These are phyloP conservation scores for Oryctolagus cuniculus DNA, from an alignment of 2,113 vertebrate species.

Conservation along the genomic window mOryCun1.1 NC_091437.1:23156501-23157000, in stretches of 20 bases:
- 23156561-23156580: neutral
- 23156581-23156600: neutral
- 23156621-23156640: slow-evolving; percentile 33
- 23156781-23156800: slow-evolving; percentile 21
- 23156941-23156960: too few relatives aligned
- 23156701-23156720: slow-evolving; percentile 74
- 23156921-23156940: too few relatives aligned
- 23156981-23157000: too few relatives aligned
- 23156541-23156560: neutral
- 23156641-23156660: slow-evolving; percentile 69
- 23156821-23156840: slow-evolving; percentile 27
- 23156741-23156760: slow-evolving; percentile 59
- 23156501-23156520: too few relatives aligned
- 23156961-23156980: too few relatives aligned
- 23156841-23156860: slow-evolving; percentile 44
- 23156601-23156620: neutral
- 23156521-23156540: neutral
- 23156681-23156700: neutral
- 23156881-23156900: slow-evolving; percentile 30
- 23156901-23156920: slow-evolving; percentile 16
- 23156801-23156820: slow-evolving; percentile 71
- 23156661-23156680: slow-evolving; percentile 69
- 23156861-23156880: slow-evolving; percentile 49
- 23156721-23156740: slow-evolving; percentile 35
- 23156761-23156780: slow-evolving; percentile 42